These are phyloP conservation scores for Rhizoglyphus robini DNA, from an alignment of 1,140 invertebrate species.

Conservation along the genomic window DNA sequence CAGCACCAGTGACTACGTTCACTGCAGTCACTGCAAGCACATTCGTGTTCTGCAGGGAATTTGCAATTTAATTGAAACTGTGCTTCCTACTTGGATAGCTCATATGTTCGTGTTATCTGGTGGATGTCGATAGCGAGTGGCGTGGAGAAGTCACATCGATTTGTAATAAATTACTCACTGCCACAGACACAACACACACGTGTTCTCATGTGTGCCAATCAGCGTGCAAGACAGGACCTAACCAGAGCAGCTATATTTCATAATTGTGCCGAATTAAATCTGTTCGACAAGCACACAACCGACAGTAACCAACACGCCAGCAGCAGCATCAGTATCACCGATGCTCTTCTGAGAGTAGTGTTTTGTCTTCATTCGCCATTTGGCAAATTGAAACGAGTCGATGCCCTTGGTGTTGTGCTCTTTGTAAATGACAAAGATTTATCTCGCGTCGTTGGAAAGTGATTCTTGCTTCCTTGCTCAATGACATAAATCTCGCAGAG, in stretches of 20 bases:
- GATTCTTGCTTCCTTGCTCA: not conserved
- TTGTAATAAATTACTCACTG: conserved; percentile 8
- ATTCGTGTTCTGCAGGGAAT: conserved; percentile 6
- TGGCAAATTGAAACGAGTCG: not conserved
- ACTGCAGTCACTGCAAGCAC: no score
- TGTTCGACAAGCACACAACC: no score
- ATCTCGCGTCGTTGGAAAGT: not conserved
- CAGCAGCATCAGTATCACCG: no score
- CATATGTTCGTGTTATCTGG: not conserved
- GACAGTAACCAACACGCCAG: no score
- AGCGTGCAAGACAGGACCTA: not conserved
- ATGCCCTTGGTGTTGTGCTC: not conserved
- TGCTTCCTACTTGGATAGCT: no score
- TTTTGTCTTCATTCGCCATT: not conserved
- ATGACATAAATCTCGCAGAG: not conserved
- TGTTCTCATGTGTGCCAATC: not conserved
- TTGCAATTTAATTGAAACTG: not conserved
- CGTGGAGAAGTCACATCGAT: conserved; percentile 15
- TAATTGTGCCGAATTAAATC: not conserved
- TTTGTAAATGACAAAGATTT: not conserved
- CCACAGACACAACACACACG: not conserved
- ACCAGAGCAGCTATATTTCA: not conserved
- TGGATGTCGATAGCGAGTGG: conserved; percentile 11
- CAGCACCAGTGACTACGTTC: not conserved
- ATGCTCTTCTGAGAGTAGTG: no score